Base-by-base conservation (phyloP, 2,888 invertebrate genomes). In the Ormyrus labotus region DNA sequence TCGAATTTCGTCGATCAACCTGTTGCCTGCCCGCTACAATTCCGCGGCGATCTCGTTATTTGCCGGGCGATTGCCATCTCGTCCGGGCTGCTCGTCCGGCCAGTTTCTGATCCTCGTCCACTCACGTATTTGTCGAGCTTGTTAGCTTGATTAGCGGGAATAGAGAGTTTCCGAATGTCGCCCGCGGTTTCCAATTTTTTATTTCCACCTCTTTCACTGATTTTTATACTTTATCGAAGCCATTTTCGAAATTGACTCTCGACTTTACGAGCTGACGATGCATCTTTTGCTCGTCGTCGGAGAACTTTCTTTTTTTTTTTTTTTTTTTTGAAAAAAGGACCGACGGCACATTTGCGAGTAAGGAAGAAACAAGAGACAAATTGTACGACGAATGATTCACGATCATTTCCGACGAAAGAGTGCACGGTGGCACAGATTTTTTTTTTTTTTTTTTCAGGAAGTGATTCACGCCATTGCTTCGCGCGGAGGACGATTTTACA, bases 391-490 rank as follows among this genome's bases (percentile, higher is more conserved):
- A n/a, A 34, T 75, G 60, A 80, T 65, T 80, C 75, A 77, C 64
- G 10, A 34, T 51, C 13, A 10, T 64, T 63, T 65, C 65, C 68
- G 69, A 55, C 19, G 57, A 45, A 34, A 71, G 69, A 63, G 70
- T 65, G 63, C 8, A 19, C 34, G 34, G 13, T 45, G 68, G 72
- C 70, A 67, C 67, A 70, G 76, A 83, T 84, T 82, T 34, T 34
- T 13, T 13, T 13, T 34, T 34, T 13, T 13, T 13, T 13, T 13
- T 34, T 34, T 85, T 85, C 82, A 83, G 82, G 83, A 84, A 84
- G 76, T 84, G 84, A 84, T 82, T 84, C 84, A 82, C 60, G 68
- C 47, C 48, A n/a, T 64, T 80, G 82, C 60, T 34, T 34, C 34
- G 48, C 9, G 51, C 68, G 57, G 45, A 58, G 47, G 50, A 34